Evolutionary conservation across 2,113 vertebrate genomes (phyloP).

Genomic region (Stictonetta naevosa): DNA sequence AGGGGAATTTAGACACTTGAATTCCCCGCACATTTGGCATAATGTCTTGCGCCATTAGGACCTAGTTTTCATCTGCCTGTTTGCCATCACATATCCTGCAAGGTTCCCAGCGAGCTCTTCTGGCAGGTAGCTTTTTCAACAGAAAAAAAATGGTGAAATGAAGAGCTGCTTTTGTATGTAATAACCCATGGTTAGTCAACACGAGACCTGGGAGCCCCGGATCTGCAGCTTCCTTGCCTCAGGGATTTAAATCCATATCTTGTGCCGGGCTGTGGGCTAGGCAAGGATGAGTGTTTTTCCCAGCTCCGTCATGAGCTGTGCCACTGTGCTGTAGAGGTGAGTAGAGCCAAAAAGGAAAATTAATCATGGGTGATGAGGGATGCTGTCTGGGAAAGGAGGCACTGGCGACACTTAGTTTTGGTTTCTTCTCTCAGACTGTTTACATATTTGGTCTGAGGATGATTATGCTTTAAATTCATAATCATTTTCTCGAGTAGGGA

Average conservation of each 20-base stretch:
- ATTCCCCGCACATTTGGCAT: not conserved
- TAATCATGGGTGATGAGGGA: constrained; percentile 58
- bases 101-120: not conserved
- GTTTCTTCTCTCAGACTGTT: constrained; percentile 20
- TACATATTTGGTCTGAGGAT: not conserved
- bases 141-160: not conserved
- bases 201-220: not conserved
- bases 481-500: not conserved
- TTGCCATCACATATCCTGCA: not conserved
- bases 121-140: not conserved
- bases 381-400: constrained; percentile 56
- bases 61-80: not conserved
- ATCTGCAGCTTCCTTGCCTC: not conserved
- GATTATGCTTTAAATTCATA: not conserved
- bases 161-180: not conserved
- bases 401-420: constrained; percentile 50
- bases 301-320: not conserved
- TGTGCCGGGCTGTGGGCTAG: not conserved
- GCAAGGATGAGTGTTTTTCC: not conserved
- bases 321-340: constrained; percentile 25
- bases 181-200: not conserved
- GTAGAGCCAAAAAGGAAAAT: not conserved
- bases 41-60: not conserved
- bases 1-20: not conserved
- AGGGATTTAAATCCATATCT: not conserved